Evolutionary conservation across 2,797 vertebrate species (phyloP).

Genomic region (Pipistrellus kuhlii): DNA sequence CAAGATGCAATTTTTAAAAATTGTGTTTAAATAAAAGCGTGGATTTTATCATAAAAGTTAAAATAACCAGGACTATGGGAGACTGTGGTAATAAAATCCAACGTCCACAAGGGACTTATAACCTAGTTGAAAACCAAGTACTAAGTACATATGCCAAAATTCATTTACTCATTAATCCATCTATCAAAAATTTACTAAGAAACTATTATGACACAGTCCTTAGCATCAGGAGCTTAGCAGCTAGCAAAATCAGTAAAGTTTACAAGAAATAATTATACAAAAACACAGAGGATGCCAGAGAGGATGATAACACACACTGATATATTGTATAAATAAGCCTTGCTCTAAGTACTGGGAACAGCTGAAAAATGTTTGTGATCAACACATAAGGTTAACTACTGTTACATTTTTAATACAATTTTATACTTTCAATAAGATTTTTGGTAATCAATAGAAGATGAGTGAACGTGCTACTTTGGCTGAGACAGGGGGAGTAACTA

Average conservation of each 20-base stretch:
- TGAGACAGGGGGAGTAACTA: background rate
- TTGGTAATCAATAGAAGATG: constrained; percentile 12
- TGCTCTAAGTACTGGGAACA: constrained; percentile 10
- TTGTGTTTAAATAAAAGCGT: constrained; percentile 3
- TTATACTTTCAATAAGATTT: constrained; percentile 38
- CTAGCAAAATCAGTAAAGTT: background rate
- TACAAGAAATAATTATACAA: background rate
- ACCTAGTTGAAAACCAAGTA: constrained; percentile 10
- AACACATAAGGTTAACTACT: constrained; percentile 35
- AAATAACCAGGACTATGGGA: background rate
- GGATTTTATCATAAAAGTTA: constrained; percentile 44
- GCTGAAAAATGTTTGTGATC: constrained; percentile 27
- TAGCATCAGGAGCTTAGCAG: background rate
- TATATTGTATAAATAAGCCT: background rate
- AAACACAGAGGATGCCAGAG: background rate
- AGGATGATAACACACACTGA: background rate
- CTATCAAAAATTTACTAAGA: constrained; percentile 40
- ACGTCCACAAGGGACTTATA: background rate
- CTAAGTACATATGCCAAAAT: background rate
- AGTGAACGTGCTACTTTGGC: background rate
- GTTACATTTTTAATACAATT: constrained; percentile 58
- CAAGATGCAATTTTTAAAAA: constrained; percentile 19
- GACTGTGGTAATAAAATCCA: background rate
- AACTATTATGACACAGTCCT: background rate
- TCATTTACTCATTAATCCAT: constrained; percentile 31